Conservation (phyloP, 1,140 invertebrate genomes). For the Eubasilissa regina region DNA sequence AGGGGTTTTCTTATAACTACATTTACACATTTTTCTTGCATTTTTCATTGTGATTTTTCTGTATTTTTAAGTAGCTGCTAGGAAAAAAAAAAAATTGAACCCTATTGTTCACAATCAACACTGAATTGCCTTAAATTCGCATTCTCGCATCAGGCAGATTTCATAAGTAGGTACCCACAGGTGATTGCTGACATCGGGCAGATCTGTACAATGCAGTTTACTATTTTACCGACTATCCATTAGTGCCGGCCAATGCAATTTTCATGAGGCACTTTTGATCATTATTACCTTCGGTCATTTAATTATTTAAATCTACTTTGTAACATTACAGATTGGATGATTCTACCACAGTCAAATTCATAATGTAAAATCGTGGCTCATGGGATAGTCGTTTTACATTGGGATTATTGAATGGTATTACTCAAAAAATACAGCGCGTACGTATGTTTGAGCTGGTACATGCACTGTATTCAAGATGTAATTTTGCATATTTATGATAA, state of each 20-base stretch:
- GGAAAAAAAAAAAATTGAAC: background rate
- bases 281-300: constrained; percentile 23
- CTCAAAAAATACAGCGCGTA: too few species aligned
- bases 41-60: background rate
- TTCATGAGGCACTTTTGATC: constrained; percentile 38
- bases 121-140: background rate
- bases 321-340: background rate
- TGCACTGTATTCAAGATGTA: too few species aligned
- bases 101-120: background rate
- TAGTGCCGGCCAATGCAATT: background rate
- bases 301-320: constrained; percentile 34
- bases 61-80: background rate
- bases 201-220: too few species aligned
- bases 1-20: too few species aligned
- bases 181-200: too few species aligned
- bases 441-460: too few species aligned
- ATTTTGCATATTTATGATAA: too few species aligned
- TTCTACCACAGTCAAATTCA: constrained; percentile 1
- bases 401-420: too few species aligned
- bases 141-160: background rate
- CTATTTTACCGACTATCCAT: too few species aligned
- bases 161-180: too few species aligned
- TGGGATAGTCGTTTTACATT: too few species aligned
- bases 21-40: background rate
- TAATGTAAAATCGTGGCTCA: background rate